Evolutionary conservation across 2,888 invertebrate genomes (phyloP), one percentile per base, ranked within the genome.

Genomic region (Leuctra nigra): DNA sequence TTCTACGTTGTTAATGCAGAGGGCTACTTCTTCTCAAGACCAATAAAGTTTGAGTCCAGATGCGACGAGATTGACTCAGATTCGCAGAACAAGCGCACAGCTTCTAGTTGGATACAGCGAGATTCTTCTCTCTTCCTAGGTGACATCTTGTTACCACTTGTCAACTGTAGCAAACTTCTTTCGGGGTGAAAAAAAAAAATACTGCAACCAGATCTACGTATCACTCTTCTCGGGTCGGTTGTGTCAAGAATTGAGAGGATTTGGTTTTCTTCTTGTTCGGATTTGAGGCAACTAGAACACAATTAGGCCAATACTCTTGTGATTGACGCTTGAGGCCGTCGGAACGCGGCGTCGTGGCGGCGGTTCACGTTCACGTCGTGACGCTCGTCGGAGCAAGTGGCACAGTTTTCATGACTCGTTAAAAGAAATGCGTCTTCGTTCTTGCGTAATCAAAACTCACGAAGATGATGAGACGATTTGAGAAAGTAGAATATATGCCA

Each of bases 241-340:
- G 46, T 53, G 58, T 58, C 55, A 58, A 55, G 58, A 54, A 24
- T 46, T 25, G 47, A 20, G 33, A 4, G 47, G 57, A 57, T 44
- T 46, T 41, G 52, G 46, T 53, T 41, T 4, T 23, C 33, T 6
- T 29, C 29, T 6, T 11, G 29, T 29, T 53, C 46, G 29, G 55
- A 11, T 29, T 29, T 29, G 29, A 7, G 7, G 25, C 48, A 50
- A 54, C 24, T 47, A 47, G 46, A 48, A 38, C 54, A 59, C 59
- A 59, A 59, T 59, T 59, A 54, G 59, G 59, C 59, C 56, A 56
- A 56, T 59, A 38, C 41, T n/a, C n/a, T n/a, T n/a, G n/a, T n/a
- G n/a, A n/a, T n/a, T n/a, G n/a, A n/a, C n/a, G n/a, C n/a, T n/a
- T 11, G 11, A 11, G 11, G 29, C 29, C 11, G 29, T 29, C 29